Conservation (phyloP, 2,888 invertebrate species). For the Digitonthophagus gazella region DNA sequence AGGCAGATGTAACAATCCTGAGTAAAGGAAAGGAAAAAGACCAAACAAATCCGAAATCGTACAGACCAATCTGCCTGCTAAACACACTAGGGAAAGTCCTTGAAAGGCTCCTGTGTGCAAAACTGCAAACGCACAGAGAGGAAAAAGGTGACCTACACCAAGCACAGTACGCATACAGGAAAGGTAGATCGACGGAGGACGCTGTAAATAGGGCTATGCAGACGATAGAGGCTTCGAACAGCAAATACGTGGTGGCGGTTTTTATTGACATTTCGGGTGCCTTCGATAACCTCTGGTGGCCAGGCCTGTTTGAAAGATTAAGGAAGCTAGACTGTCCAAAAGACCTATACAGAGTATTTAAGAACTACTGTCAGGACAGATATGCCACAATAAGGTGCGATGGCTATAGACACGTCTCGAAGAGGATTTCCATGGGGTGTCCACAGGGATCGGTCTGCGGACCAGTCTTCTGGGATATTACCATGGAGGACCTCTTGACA, state of each 20-base stretch:
- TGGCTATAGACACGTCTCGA: background rate
- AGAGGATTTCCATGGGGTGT: conserved; percentile 2
- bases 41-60: too few relatives aligned
- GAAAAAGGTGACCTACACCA: background rate
- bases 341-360: conserved; percentile 7
- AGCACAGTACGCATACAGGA: conserved; percentile 18
- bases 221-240: background rate
- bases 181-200: conserved; percentile 20
- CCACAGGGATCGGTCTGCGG: too few relatives aligned
- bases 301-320: conserved; percentile 1
- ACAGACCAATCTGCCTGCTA: too few relatives aligned
- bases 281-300: conserved; percentile 31
- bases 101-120: conserved; percentile 3
- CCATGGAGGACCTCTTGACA: too few relatives aligned
- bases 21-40: too few relatives aligned
- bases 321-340: background rate
- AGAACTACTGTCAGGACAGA: conserved; percentile 24
- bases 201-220: conserved; percentile 9
- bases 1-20: too few relatives aligned
- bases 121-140: conserved; percentile 7
- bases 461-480: too few relatives aligned
- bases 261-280: conserved; percentile 26
- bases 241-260: conserved; percentile 18
- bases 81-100: conserved; percentile 14
- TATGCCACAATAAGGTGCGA: conserved; percentile 7